Evolutionary conservation across 1,140 invertebrate genomes (phyloP), one percentile per base, ranked within the genome.

Genomic region (Uloborus diversus): DNA sequence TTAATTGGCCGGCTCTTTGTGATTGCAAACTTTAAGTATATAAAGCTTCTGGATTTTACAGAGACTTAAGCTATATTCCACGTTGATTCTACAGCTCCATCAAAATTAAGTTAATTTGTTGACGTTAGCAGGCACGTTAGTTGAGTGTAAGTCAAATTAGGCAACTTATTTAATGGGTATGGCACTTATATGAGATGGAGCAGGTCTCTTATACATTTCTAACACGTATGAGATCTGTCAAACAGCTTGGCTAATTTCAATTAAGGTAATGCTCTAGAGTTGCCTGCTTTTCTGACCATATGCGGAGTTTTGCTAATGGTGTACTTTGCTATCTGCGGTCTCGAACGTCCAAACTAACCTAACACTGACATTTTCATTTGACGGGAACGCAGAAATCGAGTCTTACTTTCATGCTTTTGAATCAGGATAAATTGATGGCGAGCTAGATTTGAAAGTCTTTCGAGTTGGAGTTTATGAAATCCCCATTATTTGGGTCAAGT

Each of bases 91-190:
- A 42, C 27, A 69, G 49, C 49, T 69, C 49, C 49, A 69, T 69
- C 66, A 69, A 69, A 69, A 69, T 69, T 69, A 69, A 69, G 66
- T 56, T 69, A 69, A 69, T 69, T 69, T 56, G 66, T 56, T 69
- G 66, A 69, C 66, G 66, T 69, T 69, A 69, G 49, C 49, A 30
- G 32, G 49, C 53, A 51, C 49, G 49, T 47, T 33, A 53, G 66
- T 30, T 56, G 49, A 56, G 37, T 28, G 49, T 69, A 69, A 69
- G 66, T 69, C 66, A 69, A 69, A 69, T 69, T 69, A 69, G 66
- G 66, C 66, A 69, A 30, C 66, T 56, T 69, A 69, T 56, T 69
- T 69, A 69, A 69, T 69, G 66, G 32, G 56, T 69, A 69, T 69
- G 66, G 66, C 51, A 69, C 66, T 69, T 68, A 68, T 68, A 69